These are phyloP conservation scores for Galerucella pusilla DNA, from an alignment of 2,888 invertebrate species.

Conservation along the genomic window DNA sequence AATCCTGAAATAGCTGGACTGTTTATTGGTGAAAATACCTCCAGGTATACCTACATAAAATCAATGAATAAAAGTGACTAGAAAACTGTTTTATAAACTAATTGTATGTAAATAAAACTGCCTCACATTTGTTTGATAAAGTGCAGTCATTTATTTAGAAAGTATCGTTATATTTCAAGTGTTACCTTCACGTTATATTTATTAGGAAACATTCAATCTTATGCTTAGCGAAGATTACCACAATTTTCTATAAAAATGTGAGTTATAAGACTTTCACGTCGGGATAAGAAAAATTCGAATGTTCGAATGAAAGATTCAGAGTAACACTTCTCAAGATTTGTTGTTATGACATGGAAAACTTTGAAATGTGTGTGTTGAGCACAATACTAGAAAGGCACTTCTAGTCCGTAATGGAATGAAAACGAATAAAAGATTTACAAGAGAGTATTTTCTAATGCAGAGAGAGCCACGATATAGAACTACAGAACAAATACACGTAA, in stretches of 20 bases:
- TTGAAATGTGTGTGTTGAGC: conserved; percentile 12
- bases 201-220: neutral
- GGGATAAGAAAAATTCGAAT: conserved; percentile 15
- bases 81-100: no score
- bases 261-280: neutral
- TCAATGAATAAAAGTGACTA: no score
- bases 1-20: no score
- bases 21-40: no score
- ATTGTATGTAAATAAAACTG: no score
- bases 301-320: conserved; percentile 24
- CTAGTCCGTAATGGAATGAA: conserved; percentile 13
- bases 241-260: conserved; percentile 22
- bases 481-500: conserved; percentile 3
- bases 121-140: no score
- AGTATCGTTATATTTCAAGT: neutral
- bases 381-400: conserved; percentile 20
- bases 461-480: neutral
- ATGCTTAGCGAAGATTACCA: neutral
- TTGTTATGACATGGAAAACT: conserved; percentile 27
- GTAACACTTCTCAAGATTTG: conserved; percentile 26
- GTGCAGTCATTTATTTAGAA: neutral
- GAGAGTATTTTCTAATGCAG: conserved; percentile 9
- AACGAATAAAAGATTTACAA: conserved; percentile 23
- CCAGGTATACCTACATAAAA: no score
- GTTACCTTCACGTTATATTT: neutral